Evolutionary conservation across 1,140 invertebrate species (phyloP).

Genomic region (Teleogryllus occipitalis): DNA sequence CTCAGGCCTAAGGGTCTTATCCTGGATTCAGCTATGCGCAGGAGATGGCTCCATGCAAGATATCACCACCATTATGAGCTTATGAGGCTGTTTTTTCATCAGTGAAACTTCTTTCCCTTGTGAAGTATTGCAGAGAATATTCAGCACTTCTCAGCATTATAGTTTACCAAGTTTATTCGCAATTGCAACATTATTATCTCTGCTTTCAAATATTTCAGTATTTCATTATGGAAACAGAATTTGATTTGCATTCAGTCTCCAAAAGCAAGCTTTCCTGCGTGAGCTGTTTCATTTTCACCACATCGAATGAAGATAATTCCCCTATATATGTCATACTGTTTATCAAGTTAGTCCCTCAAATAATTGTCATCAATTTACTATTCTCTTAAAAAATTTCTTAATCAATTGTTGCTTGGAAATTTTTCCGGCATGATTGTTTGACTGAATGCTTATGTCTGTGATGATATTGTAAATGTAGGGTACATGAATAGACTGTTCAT

Average conservation of each 20-base stretch:
- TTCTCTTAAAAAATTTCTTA: no score
- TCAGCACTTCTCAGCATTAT: background rate
- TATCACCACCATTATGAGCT: background rate
- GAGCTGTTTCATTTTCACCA: background rate
- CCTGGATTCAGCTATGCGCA: background rate
- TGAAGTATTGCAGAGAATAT: background rate
- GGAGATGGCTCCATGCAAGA: background rate
- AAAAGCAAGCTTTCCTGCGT: background rate
- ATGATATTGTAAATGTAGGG: no score
- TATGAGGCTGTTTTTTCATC: background rate
- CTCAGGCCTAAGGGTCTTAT: constrained; percentile 35
- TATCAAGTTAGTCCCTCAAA: background rate
- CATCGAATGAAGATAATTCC: background rate
- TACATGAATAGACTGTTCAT: no score
- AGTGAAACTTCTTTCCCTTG: background rate
- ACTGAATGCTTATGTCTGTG: no score
- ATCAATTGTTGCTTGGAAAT: no score
- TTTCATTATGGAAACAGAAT: background rate
- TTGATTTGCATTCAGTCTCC: background rate
- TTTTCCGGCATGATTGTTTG: no score
- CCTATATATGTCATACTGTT: background rate
- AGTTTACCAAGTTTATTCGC: background rate
- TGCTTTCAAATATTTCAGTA: background rate
- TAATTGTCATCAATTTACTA: no score
- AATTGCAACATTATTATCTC: background rate